Conservation (phyloP, 2,888 invertebrate genomes). For the Campopleginae sp. region DNA sequence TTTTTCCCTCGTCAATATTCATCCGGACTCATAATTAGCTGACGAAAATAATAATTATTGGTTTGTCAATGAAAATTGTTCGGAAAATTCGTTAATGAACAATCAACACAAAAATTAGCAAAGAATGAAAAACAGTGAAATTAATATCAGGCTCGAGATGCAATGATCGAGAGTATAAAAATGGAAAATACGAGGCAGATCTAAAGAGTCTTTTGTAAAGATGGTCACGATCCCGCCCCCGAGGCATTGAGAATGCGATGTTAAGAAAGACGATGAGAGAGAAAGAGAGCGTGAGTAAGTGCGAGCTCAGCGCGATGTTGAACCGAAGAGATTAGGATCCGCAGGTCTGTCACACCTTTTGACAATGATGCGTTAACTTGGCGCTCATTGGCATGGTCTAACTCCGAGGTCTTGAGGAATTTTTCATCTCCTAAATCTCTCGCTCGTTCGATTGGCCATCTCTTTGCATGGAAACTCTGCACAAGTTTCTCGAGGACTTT, state of each 20-base stretch:
- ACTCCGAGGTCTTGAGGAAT: conserved; percentile 49
- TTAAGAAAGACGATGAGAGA: conserved; percentile 19
- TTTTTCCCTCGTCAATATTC: background rate
- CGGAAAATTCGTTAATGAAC: background rate
- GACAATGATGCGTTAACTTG: conserved; percentile 81
- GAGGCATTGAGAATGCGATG: conserved; percentile 71
- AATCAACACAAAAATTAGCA: background rate
- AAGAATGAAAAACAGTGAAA: background rate
- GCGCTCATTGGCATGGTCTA: conserved; percentile 72
- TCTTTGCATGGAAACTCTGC: conserved; percentile 26
- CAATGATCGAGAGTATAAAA: conserved; percentile 32
- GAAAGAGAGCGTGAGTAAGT: conserved; percentile 30
- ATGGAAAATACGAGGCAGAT: conserved; percentile 44
- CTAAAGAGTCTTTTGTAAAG: conserved; percentile 78
- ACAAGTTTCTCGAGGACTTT: conserved; percentile 48
- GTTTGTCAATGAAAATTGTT: background rate
- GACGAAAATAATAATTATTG: background rate
- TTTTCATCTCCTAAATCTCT: conserved; percentile 45
- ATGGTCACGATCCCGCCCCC: conserved; percentile 77
- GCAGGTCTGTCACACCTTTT: conserved; percentile 78
- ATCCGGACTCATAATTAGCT: background rate
- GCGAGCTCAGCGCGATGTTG: conserved; percentile 72
- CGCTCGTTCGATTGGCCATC: conserved; percentile 6
- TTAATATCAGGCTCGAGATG: conserved; percentile 21
- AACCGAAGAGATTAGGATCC: conserved; percentile 82